Evolutionary conservation across 1,140 invertebrate genomes (phyloP), one percentile per base, ranked within the genome.

Genomic region (Whitmania pigra): DNA sequence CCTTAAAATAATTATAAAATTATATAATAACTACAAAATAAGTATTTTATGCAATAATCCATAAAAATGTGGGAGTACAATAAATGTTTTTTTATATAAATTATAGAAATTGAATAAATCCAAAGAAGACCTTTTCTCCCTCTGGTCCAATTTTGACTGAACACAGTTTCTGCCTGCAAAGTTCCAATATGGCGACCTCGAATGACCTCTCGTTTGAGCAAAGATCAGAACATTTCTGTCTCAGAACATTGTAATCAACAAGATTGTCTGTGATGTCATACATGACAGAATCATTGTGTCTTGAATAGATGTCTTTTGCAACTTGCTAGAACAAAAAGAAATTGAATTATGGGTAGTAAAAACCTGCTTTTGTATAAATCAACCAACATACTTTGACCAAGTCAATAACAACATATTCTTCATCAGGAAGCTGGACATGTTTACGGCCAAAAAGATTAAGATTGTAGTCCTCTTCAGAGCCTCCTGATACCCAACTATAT

Each of bases 191-290:
- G 7, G 69, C 69, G 18, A 70, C 36, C 36, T 70, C 31, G 49
- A 70, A 70, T 17, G 31, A 49, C 7, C 53, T 25, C 15, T 70
- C 69, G 29, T 70, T 49, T 22, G 69, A 43, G 43, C 69, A 70
- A 7, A 70, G 20, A 49, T 70, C 43, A 17, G n/a, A 18, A 53
- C 69, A 70, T 25, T 53, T 49, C n/a, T n/a, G 31, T 70, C 29
- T 6, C 25, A 70, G 49, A n/a, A 53, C 69, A 31, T 36, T 27
- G 20, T 70, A 70, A 27, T 22, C 53, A 7, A 70, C 43, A 9
- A 70, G 49, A 53, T 70, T 70, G 20, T 70, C 69, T 2, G 69
- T 70, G 6, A 70, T 31, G 69, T 70, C 22, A 53, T 70, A 70
- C 22, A 70, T 53, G 22, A 70, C 69, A n/a, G 40, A 53, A 25